Percentiles rank a stretch among this genome's conserved stretches.
phyloP scores from a whole-genome alignment of 2,797 vertebrate genomes.

The Acipenser transmontanus region DNA sequence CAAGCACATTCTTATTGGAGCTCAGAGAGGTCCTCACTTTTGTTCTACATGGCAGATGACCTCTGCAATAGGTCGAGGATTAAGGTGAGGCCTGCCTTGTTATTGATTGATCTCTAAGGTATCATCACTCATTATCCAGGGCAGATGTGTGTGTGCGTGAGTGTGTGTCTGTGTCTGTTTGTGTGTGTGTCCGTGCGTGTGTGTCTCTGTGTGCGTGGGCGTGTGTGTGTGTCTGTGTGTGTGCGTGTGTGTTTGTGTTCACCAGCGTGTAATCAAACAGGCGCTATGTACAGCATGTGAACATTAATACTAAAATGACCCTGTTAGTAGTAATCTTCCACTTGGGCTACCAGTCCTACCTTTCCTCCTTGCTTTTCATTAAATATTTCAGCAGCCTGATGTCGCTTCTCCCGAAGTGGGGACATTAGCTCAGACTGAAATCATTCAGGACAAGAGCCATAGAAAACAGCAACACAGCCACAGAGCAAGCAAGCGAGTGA shows the following conservation, averaged over 20 bases:
- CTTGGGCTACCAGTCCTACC: neutral
- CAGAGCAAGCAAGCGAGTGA: neutral
- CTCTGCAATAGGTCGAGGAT: too few relatives aligned
- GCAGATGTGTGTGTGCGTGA: too few relatives aligned
- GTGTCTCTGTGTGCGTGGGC: too few relatives aligned
- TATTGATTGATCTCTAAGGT: too few relatives aligned
- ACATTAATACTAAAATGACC: conserved; percentile 1
- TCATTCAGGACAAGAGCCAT: neutral
- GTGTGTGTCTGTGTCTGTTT: too few relatives aligned
- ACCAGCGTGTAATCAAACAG: neutral
- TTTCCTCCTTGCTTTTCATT: neutral
- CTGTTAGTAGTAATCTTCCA: neutral
- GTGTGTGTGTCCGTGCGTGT: too few relatives aligned
- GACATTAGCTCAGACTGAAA: neutral
- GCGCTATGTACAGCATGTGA: neutral
- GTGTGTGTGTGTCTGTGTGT: too few relatives aligned
- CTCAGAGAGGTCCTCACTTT: too few relatives aligned
- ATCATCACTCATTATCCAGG: too few relatives aligned
- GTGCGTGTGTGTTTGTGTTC: neutral
- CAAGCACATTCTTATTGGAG: too few relatives aligned
- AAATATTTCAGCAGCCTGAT: conserved; percentile 7
- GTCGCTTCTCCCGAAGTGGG: neutral
- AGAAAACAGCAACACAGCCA: neutral
- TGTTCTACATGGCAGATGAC: too few relatives aligned
- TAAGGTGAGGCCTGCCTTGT: too few relatives aligned